Percentiles rank a stretch among this genome's conserved stretches.
Evolutionary conservation across 1,140 invertebrate species (phyloP).

Genomic region (Pentalonia nigronervosa): DNA sequence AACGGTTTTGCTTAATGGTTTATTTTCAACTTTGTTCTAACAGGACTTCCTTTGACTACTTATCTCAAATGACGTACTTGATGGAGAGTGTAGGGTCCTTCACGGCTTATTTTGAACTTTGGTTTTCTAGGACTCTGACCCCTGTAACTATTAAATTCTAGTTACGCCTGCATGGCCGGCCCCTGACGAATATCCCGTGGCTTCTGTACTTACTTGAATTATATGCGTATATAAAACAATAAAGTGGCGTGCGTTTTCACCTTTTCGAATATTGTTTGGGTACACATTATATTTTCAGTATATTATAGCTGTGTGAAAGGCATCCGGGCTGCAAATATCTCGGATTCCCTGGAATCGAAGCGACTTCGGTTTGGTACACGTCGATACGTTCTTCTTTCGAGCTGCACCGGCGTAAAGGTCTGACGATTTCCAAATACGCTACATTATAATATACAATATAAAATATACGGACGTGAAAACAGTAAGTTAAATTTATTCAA

Average conservation of each 20-base stretch:
- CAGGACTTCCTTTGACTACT: too few relatives aligned
- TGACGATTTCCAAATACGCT: not conserved
- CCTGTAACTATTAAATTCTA: too few relatives aligned
- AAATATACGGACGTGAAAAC: not conserved
- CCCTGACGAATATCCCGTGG: not conserved
- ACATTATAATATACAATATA: not conserved
- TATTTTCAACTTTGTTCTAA: too few relatives aligned
- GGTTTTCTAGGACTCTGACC: too few relatives aligned
- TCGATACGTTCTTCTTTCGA: not conserved
- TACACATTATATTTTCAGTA: too few relatives aligned
- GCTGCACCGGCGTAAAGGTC: not conserved
- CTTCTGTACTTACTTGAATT: not conserved
- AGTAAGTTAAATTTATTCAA: slow-evolving; percentile 41
- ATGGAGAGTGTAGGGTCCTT: too few relatives aligned
- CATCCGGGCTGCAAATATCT: not conserved
- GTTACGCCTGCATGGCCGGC: too few relatives aligned
- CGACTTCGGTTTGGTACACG: not conserved
- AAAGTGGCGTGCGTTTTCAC: not conserved
- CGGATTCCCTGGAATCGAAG: not conserved
- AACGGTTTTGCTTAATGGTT: too few relatives aligned
- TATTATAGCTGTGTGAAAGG: not conserved
- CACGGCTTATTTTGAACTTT: too few relatives aligned
- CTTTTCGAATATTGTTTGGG: not conserved
- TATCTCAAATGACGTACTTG: too few relatives aligned
- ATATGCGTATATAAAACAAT: too few relatives aligned